phyloP scores from a whole-genome alignment of 2,797 vertebrate genomes.

The Thalassophryne amazonica region DNA sequence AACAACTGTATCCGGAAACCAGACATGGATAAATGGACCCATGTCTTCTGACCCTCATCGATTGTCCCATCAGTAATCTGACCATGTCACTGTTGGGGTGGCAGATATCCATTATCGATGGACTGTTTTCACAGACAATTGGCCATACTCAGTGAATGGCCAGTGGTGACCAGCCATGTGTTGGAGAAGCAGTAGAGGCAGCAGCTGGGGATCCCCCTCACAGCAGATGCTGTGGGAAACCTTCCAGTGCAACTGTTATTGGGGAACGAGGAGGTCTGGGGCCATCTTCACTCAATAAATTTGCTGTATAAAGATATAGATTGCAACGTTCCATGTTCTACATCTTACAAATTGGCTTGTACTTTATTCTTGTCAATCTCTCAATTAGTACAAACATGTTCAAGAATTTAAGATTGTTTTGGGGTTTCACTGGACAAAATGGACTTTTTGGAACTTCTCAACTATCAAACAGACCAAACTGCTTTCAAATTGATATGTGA shows the following conservation, averaged over 20 bases:
- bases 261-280: background rate
- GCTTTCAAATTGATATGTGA: too few relatives aligned
- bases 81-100: constrained; percentile 12
- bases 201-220: constrained; percentile 55
- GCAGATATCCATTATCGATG: constrained; percentile 46
- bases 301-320: background rate
- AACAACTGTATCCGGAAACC: constrained; percentile 24
- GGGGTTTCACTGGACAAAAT: too few relatives aligned
- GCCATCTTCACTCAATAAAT: background rate
- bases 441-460: too few relatives aligned
- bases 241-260: constrained; percentile 9
- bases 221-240: constrained; percentile 44
- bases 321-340: too few relatives aligned
- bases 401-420: too few relatives aligned
- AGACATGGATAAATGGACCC: constrained; percentile 21
- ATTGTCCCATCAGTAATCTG: constrained; percentile 40
- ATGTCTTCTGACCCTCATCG: constrained; percentile 26
- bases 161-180: constrained; percentile 27
- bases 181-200: constrained; percentile 27
- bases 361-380: too few relatives aligned
- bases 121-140: constrained; percentile 52
- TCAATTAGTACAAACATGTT: too few relatives aligned
- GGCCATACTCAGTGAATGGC: constrained; percentile 30
- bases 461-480: too few relatives aligned
- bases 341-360: too few relatives aligned